Evolutionary conservation across 2,888 invertebrate species (phyloP), one percentile per base, ranked within the genome.

Genomic region (Morpho achilles): DNA sequence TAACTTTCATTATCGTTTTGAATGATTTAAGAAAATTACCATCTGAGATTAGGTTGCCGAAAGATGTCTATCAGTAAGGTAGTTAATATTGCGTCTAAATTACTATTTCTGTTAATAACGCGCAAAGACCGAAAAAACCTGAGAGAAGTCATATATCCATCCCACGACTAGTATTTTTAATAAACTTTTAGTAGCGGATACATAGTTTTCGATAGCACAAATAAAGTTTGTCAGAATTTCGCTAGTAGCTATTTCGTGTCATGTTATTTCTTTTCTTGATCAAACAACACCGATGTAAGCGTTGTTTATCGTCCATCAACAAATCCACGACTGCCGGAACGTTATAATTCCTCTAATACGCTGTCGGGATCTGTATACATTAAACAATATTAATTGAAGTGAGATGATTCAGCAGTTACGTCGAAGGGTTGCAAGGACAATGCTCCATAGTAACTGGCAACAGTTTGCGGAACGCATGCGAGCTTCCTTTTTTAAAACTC

Each of bases 331-430:
- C 79, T 79, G 75, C 79, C 76, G 76, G 75, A 77, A 76, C 73
- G 76, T 75, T 79, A 72, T 82, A 81, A 83, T 82, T 80, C 81
- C 73, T 79, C 79, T 82, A 82, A 80, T 82, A 83, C 79, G 76
- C 77, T 76, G 77, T 70, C 79, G 75, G 77, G 77, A 78, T 80
- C 79, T 78, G 80, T 79, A 80, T 79, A 79, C 78, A 81, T 82
- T 87, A 84, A 87, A 83, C 80, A 83, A 84, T 87, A 89, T 89
- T 88, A 87, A 88, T 88, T 81, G 83, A 80, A 68, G 71, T 70
- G 67, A 70, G 75, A 80, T 89, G 89, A 89, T 76, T 83, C 82
- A 79, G 83, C 87, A 69, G 69, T 75, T 71, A 63, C 66, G 67
- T 56, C 74, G 76, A 80, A 83, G 83, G 83, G 82, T 78, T 79